phyloP scores from a whole-genome alignment of 2,888 invertebrate species.

The Macropis europaea region DNA sequence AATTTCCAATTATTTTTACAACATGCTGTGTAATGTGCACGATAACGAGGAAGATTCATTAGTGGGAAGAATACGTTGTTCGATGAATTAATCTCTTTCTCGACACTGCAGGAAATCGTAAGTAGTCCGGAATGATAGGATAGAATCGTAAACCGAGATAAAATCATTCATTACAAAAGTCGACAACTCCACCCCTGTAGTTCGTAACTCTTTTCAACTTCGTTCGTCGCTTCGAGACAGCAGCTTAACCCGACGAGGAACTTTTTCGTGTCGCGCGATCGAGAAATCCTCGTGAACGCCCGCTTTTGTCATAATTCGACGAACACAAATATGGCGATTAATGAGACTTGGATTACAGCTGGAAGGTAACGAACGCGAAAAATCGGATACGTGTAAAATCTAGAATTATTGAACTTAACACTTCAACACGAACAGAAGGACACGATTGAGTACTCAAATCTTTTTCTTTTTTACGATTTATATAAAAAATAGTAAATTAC shows the following conservation, averaged over 20 bases:
- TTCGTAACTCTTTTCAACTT: slow-evolving; percentile 37
- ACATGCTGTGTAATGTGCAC: too few species aligned
- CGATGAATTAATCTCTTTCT: neutral
- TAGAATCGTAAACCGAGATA: slow-evolving; percentile 9
- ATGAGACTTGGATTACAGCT: too few species aligned
- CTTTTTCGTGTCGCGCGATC: slow-evolving; percentile 17
- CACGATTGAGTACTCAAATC: too few species aligned
- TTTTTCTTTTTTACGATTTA: too few species aligned
- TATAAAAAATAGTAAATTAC: too few species aligned
- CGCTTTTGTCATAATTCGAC: neutral
- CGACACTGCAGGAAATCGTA: neutral
- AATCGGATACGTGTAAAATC: too few species aligned
- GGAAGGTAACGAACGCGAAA: too few species aligned
- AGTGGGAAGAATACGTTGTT: neutral
- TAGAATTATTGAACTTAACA: too few species aligned
- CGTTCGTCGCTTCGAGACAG: slow-evolving; percentile 4
- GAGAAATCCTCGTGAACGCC: slow-evolving; percentile 21
- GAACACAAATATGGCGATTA: slow-evolving; percentile 8
- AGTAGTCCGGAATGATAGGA: neutral
- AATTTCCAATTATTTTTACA: too few species aligned
- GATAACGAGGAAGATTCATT: too few species aligned
- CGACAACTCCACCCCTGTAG: slow-evolving; percentile 21
- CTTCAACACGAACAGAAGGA: too few species aligned
- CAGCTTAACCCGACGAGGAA: slow-evolving; percentile 13
- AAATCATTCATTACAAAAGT: slow-evolving; percentile 24